These are phyloP conservation scores for Ailurus styani DNA, from an alignment of 2,113 vertebrate species.

Conservation along the genomic window DNA sequence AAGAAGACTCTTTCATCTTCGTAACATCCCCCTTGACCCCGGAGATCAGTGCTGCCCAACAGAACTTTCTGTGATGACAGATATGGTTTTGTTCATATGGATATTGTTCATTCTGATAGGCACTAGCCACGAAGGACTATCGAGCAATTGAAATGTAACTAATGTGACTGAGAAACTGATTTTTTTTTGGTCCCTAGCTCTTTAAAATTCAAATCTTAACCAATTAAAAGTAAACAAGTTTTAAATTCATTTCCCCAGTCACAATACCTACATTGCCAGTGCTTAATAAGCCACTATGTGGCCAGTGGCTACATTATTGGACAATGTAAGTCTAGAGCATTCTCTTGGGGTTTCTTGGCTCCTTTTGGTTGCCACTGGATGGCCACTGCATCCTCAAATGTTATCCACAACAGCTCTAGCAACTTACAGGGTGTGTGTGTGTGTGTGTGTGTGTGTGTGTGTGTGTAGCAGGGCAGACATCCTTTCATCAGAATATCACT, in stretches of 20 bases:
- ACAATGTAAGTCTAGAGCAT: neutral
- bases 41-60: neutral
- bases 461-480: neutral
- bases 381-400: neutral
- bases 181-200: neutral
- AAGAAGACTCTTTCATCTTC: neutral
- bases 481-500: neutral
- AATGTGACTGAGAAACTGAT: neutral
- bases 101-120: neutral
- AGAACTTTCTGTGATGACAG: neutral
- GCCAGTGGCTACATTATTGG: neutral
- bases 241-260: neutral
- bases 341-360: neutral
- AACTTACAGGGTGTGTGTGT: neutral
- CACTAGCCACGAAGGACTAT: neutral
- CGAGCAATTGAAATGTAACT: neutral
- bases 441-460: neutral
- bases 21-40: neutral
- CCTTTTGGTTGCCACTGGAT: neutral
- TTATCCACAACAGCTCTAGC: neutral
- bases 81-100: neutral
- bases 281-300: neutral
- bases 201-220: conserved; percentile 1
- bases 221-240: conserved; percentile 19
- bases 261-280: neutral